Evolutionary conservation across 1,140 invertebrate genomes (phyloP).

Genomic region (Drosophila funebris): DNA sequence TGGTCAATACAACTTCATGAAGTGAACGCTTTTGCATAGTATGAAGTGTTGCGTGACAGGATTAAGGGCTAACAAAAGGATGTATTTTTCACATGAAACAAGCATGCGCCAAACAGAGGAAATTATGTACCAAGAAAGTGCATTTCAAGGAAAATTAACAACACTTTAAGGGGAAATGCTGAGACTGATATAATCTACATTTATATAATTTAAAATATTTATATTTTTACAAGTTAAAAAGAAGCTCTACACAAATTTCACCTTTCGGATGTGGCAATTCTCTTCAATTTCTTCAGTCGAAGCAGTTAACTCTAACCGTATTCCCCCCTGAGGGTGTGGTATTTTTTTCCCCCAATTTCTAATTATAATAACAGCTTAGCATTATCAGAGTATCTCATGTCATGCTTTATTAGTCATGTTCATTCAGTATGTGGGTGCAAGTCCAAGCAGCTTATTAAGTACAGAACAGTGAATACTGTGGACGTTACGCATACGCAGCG

Average conservation of each 20-base stretch:
- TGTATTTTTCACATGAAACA: neutral
- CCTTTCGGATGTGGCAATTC: too few relatives aligned
- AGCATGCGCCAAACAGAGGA: neutral
- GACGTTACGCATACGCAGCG: conserved; percentile 70
- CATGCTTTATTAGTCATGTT: conserved; percentile 9
- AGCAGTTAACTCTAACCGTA: neutral
- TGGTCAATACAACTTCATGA: conserved; percentile 3
- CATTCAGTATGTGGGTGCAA: neutral
- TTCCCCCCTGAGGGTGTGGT: neutral
- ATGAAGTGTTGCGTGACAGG: neutral
- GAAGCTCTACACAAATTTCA: too few relatives aligned
- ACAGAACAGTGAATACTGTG: neutral
- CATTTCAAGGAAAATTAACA: neutral
- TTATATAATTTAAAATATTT: too few relatives aligned
- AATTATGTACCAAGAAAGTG: neutral
- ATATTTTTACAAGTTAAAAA: too few relatives aligned
- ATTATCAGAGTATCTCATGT: neutral
- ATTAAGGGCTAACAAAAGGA: neutral
- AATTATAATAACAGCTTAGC: neutral
- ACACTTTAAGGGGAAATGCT: too few relatives aligned
- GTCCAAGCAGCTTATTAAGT: neutral
- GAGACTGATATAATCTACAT: too few relatives aligned
- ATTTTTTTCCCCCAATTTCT: neutral
- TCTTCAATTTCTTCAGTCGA: too few relatives aligned
- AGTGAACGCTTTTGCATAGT: neutral